Evolutionary conservation across 2,797 vertebrate species (phyloP).

Genomic region (Amblyraja radiata): DNA sequence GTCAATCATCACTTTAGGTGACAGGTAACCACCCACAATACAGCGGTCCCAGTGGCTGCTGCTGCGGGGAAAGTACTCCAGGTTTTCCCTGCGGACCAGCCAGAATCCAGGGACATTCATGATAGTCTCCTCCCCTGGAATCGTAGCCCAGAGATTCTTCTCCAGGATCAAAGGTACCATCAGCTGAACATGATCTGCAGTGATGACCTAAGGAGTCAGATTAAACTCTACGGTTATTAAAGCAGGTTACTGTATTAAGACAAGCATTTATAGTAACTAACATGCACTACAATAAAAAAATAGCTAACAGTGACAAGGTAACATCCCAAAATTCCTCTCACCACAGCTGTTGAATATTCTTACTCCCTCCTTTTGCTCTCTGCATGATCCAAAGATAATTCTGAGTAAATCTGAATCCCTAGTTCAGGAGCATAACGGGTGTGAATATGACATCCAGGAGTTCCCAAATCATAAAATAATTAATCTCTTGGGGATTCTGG

Average conservation of each 20-base stretch:
- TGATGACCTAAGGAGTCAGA: slow-evolving; percentile 73
- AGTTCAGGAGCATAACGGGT: not conserved
- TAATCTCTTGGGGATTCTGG: not conserved
- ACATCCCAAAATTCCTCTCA: not conserved
- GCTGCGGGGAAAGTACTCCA: slow-evolving; percentile 90
- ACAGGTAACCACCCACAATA: slow-evolving; percentile 93
- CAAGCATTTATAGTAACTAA: not conserved
- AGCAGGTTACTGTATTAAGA: not conserved
- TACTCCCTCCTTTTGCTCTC: not conserved
- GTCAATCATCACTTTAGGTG: slow-evolving; percentile 82
- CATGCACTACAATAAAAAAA: not conserved
- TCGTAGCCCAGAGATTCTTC: slow-evolving; percentile 89
- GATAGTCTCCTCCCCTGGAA: slow-evolving; percentile 94
- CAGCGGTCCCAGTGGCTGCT: slow-evolving; percentile 99
- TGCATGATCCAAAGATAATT: not conserved
- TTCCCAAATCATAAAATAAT: not conserved
- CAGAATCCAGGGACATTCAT: slow-evolving; percentile 95
- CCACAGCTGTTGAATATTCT: not conserved
- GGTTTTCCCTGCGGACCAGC: slow-evolving; percentile 87
- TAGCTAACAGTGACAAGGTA: too few species aligned
- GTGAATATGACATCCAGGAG: not conserved
- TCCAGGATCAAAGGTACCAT: slow-evolving; percentile 89
- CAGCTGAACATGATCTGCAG: slow-evolving; percentile 91
- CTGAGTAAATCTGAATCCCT: not conserved
- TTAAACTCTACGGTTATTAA: not conserved